These are phyloP conservation scores for Minunthozetes semirufus DNA, from an alignment of 2,888 invertebrate species.

Conservation along the genomic window DNA sequence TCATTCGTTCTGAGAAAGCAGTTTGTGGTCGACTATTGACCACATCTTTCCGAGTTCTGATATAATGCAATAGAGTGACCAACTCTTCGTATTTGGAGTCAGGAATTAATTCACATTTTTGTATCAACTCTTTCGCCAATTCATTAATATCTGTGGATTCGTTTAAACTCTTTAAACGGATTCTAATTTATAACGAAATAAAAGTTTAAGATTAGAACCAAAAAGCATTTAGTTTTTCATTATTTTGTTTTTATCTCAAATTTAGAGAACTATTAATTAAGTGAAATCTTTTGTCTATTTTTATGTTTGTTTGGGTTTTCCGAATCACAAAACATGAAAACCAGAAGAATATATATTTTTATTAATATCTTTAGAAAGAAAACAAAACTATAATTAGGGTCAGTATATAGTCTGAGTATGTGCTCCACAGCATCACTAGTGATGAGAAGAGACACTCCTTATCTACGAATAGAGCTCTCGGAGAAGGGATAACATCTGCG, in stretches of 20 bases:
- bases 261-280: too few relatives aligned
- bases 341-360: neutral
- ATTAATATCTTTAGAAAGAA: neutral
- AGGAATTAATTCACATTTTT: constrained; percentile 71
- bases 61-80: constrained; percentile 76
- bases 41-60: constrained; percentile 66
- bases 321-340: too few relatives aligned
- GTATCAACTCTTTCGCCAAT: constrained; percentile 73
- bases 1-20: constrained; percentile 17
- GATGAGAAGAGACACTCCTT: constrained; percentile 12
- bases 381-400: neutral
- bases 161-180: constrained; percentile 70
- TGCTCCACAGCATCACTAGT: constrained; percentile 3
- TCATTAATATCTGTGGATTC: constrained; percentile 68
- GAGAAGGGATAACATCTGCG: constrained; percentile 18
- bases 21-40: constrained; percentile 39
- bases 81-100: constrained; percentile 68
- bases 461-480: neutral
- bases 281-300: constrained; percentile 12
- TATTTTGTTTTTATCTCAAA: neutral
- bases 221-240: too few relatives aligned
- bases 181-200: constrained; percentile 45
- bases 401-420: neutral
- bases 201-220: neutral
- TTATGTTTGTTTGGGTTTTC: too few relatives aligned